Percentiles rank a stretch among this genome's conserved stretches.
phyloP scores from a whole-genome alignment of 2,797 vertebrate species.

The Tokudaia tokunoshimensis region DNA sequence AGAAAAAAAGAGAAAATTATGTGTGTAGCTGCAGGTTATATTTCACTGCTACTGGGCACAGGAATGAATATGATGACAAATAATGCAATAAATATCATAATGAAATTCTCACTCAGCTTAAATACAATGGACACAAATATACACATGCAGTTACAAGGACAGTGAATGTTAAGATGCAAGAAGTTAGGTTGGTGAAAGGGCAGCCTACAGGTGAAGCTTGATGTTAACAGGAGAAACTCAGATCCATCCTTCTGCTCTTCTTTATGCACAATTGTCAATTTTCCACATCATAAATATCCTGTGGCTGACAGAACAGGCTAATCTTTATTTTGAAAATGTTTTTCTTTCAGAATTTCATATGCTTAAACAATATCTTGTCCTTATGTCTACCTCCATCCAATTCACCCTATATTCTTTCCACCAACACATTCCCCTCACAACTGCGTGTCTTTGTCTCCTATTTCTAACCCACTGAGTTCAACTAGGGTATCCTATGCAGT shows the following conservation, averaged over 20 bases:
- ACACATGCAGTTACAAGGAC: background rate
- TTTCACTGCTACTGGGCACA: background rate
- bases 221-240: background rate
- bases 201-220: background rate
- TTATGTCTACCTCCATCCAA: background rate
- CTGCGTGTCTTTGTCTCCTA: background rate
- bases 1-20: background rate
- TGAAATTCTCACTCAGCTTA: background rate
- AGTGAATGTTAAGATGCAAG: background rate
- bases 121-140: background rate
- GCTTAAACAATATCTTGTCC: background rate
- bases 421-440: background rate
- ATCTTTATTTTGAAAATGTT: background rate
- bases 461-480: background rate
- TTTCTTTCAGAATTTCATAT: background rate
- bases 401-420: background rate
- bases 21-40: background rate
- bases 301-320: background rate
- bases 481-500: background rate
- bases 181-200: background rate
- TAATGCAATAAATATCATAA: background rate
- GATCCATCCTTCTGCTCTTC: background rate
- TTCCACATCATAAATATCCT: background rate
- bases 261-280: background rate
- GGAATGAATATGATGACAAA: background rate